Evolutionary conservation across 2,113 vertebrate genomes (phyloP), one percentile per base, ranked within the genome.

Genomic region (Manacus vitellinus): DNA sequence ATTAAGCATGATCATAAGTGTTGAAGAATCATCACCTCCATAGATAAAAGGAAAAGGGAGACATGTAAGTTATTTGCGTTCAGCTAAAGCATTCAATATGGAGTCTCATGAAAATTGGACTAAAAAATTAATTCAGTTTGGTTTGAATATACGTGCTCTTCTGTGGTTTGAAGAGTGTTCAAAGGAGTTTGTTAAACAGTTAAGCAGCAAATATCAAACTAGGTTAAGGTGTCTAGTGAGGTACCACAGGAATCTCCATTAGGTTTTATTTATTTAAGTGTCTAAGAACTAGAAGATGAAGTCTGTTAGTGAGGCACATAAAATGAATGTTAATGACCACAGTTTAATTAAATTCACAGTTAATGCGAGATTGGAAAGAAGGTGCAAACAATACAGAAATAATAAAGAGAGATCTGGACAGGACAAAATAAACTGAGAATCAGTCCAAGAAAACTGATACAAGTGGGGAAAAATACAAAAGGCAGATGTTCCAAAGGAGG

Each of bases 221-320:
- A 96, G 94, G 95, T 96, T 97, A 94, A 96, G 80, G 70, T 96
- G 91, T 89, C 95, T 97, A 81, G 91, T 25, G 47, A 91, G 88
- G 62, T 94, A 95, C 95, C 92, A 59, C 80, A 83, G 96, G 92
- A 95, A 95, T 91, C 59, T 94, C 79, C 88, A 96, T 83, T 92
- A 93, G 59, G 77, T 95, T 94, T 97, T 96, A 95, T 97, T 97
- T 96, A 97, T 97, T 96, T 96, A 95, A 95, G 90, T 94, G 80
- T 95, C 95, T 95, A 97, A 88, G 75, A 93, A 89, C 80, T 85
- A 89, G 74, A 75, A 92, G 89, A 89, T 79, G 51, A 39, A 92
- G 93, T 95, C 83, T 92, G 37, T 80, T 93, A 93, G 70, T 52
- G 25, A 90, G 49, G 88, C 63, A 44, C 93, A 71, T 92, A 77